phyloP scores from a whole-genome alignment of 2,888 invertebrate species.

The Achlya flavicornis region DNA sequence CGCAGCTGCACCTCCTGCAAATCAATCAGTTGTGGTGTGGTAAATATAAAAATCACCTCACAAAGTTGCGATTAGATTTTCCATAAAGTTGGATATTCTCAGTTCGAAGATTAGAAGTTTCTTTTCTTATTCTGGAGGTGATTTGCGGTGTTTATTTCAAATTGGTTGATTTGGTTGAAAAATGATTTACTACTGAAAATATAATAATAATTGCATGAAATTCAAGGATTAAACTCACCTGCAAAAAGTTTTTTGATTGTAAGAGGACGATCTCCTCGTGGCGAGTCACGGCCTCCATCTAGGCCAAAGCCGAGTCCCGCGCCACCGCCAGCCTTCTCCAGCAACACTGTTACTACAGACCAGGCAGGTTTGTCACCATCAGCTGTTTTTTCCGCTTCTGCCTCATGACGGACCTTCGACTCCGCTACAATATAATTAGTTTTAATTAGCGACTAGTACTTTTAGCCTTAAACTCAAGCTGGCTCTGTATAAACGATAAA shows the following conservation, averaged over 20 bases:
- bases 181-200: too few relatives aligned
- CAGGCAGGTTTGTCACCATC: constrained; percentile 40
- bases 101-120: too few relatives aligned
- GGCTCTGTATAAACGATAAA: too few relatives aligned
- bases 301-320: constrained; percentile 97
- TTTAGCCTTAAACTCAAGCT: too few relatives aligned
- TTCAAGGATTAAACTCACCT: constrained; percentile 82
- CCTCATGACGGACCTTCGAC: constrained; percentile 66
- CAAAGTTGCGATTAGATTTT: too few relatives aligned
- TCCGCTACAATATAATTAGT: constrained; percentile 57
- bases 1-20: constrained; percentile 93
- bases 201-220: constrained; percentile 16
- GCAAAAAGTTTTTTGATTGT: constrained; percentile 96
- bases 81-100: too few relatives aligned
- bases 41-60: too few relatives aligned
- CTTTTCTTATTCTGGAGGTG: too few relatives aligned
- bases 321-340: constrained; percentile 86
- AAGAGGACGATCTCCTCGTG: constrained; percentile 94
- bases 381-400: constrained; percentile 24
- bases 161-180: too few relatives aligned
- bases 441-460: neutral
- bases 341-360: constrained; percentile 68
- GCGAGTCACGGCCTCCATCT: constrained; percentile 96
- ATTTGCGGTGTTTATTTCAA: too few relatives aligned
- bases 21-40: neutral